Evolutionary conservation across 2,888 invertebrate genomes (phyloP).

Genomic region (Panopea generosa): DNA sequence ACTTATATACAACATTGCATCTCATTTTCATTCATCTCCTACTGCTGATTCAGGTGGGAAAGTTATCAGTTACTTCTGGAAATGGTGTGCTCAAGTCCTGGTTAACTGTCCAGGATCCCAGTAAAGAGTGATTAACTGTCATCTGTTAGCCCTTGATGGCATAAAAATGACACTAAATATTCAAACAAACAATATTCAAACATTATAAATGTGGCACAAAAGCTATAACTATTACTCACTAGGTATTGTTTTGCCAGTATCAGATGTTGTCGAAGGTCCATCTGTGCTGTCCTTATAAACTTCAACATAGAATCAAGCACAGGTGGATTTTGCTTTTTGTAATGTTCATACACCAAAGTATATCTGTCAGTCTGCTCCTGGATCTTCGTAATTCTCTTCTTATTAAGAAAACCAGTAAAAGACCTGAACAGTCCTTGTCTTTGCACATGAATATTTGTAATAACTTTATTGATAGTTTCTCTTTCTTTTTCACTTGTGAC

Average conservation of each 20-base stretch:
- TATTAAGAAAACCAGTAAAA: conserved; percentile 61
- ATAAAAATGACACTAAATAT: too few relatives aligned
- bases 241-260: conserved; percentile 57
- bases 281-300: conserved; percentile 52
- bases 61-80: too few relatives aligned
- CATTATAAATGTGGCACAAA: too few relatives aligned
- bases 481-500: too few relatives aligned
- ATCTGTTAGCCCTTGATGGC: too few relatives aligned
- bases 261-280: conserved; percentile 56
- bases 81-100: too few relatives aligned
- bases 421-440: conserved; percentile 46
- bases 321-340: conserved; percentile 35
- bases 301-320: conserved; percentile 40
- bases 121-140: neutral
- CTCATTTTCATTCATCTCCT: too few relatives aligned
- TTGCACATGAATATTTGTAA: conserved; percentile 35
- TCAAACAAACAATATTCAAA: too few relatives aligned
- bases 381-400: conserved; percentile 52
- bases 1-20: too few relatives aligned
- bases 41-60: too few relatives aligned
- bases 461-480: conserved; percentile 16
- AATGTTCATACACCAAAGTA: conserved; percentile 53
- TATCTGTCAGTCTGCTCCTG: conserved; percentile 54
- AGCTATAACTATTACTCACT: conserved; percentile 48
- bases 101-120: too few relatives aligned